These are phyloP conservation scores for Salmo trutta DNA, from an alignment of 2,797 vertebrate species.

Conservation along the genomic window DNA sequence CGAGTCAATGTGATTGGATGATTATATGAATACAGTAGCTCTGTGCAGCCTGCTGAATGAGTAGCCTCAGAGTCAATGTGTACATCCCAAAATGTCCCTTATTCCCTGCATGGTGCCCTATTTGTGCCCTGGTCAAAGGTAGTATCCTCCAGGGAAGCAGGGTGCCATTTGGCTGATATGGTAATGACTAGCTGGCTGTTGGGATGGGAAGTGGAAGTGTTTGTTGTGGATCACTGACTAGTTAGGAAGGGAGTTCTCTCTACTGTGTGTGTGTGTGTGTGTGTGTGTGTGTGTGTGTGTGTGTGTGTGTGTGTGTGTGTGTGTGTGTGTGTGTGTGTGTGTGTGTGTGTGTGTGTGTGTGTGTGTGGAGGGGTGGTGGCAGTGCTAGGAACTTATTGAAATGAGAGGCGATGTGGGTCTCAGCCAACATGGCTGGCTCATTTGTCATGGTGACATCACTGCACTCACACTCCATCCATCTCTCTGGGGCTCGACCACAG, in stretches of 20 bases:
- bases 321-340: conserved; percentile 17
- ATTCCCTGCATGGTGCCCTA: not conserved
- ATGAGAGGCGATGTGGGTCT: conserved; percentile 85
- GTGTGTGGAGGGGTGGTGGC: conserved; percentile 39
- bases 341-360: conserved; percentile 6
- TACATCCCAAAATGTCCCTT: not conserved
- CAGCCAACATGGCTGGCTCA: conserved; percentile 79
- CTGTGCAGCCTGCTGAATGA: not conserved
- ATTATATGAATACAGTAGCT: not conserved
- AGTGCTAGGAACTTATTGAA: conserved; percentile 82
- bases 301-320: conserved; percentile 43
- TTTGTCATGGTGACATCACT: conserved; percentile 87
- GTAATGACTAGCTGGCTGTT: conserved; percentile 61
- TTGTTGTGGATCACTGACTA: conserved; percentile 62
- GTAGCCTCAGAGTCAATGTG: not conserved
- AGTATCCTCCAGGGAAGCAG: not conserved
- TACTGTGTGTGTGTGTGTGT: conserved; percentile 41
- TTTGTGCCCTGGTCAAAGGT: not conserved
- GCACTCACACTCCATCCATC: conserved; percentile 84
- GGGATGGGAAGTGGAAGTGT: conserved; percentile 52
- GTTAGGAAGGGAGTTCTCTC: conserved; percentile 40
- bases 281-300: conserved; percentile 13
- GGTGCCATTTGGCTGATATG: conserved; percentile 47
- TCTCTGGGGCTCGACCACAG: conserved; percentile 63
- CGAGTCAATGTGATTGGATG: no score